These are phyloP conservation scores for Acestrorhynchus altus DNA, from an alignment of 2,797 vertebrate genomes.

Conservation along the genomic window DNA sequence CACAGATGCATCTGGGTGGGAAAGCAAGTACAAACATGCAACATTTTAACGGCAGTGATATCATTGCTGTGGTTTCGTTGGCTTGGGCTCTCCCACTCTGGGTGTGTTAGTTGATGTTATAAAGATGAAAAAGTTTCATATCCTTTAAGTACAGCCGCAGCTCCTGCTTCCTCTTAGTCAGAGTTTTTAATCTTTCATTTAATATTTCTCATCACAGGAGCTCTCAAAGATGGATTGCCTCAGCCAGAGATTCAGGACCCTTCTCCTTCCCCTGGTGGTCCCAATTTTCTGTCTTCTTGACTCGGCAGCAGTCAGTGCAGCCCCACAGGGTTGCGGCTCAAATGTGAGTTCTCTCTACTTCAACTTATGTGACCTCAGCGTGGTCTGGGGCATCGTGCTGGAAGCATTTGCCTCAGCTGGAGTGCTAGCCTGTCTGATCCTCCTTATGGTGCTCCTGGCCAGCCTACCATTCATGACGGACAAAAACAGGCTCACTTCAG, in stretches of 20 bases:
- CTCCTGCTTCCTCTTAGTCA: slow-evolving; percentile 11
- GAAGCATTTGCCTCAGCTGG: slow-evolving; percentile 86
- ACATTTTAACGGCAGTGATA: slow-evolving; percentile 6
- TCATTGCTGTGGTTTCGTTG: background rate
- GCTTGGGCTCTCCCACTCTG: background rate
- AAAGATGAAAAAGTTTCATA: background rate
- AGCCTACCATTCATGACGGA: slow-evolving; percentile 86
- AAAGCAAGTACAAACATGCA: slow-evolving; percentile 15
- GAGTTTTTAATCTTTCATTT: background rate
- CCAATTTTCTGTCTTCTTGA: slow-evolving; percentile 21
- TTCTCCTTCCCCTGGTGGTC: slow-evolving; percentile 54
- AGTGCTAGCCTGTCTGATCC: slow-evolving; percentile 79
- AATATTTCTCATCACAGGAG: slow-evolving; percentile 53
- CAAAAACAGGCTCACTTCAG: slow-evolving; percentile 75
- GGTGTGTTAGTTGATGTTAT: slow-evolving; percentile 11
- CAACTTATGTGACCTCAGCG: slow-evolving; percentile 86
- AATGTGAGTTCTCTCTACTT: slow-evolving; percentile 85
- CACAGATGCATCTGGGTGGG: background rate
- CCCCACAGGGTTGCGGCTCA: slow-evolving; percentile 77
- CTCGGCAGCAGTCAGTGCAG: slow-evolving; percentile 59
- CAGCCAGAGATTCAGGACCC: slow-evolving; percentile 41
- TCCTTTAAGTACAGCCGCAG: slow-evolving; percentile 2
- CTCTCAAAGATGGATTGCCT: slow-evolving; percentile 53
- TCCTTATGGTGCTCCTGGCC: slow-evolving; percentile 87
- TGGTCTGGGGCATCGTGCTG: slow-evolving; percentile 89